A percentile compares a stretch with the other conserved stretches of the same genome.
Evolutionary conservation across 2,888 invertebrate species (phyloP).

Genomic region (Cheilosia variabilis): DNA sequence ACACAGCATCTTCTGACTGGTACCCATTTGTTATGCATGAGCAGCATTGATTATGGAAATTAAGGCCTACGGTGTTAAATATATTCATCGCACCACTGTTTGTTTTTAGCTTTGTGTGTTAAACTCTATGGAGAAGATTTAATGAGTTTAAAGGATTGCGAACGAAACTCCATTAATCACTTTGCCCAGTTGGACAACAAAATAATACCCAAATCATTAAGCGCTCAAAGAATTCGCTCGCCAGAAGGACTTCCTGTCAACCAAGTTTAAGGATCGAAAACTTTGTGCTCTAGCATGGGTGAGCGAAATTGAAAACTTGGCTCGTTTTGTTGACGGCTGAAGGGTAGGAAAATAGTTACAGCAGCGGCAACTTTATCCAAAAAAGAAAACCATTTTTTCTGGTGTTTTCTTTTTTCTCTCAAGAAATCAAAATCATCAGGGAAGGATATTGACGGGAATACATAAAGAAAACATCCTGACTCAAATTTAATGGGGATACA

Average conservation of each 20-base stretch:
- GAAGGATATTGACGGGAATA: slow-evolving; percentile 14
- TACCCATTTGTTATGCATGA: neutral
- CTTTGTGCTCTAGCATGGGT: slow-evolving; percentile 25
- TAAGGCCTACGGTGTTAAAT: neutral
- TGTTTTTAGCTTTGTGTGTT: slow-evolving; percentile 1
- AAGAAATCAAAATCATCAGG: slow-evolving; percentile 30
- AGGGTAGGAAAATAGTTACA: slow-evolving; percentile 33
- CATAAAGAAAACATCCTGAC: slow-evolving; percentile 5
- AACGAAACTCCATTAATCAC: slow-evolving; percentile 52
- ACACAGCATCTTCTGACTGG: neutral
- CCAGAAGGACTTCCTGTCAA: slow-evolving; percentile 23
- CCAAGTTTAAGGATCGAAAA: slow-evolving; percentile 28
- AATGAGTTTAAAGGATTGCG: slow-evolving; percentile 13
- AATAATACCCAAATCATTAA: slow-evolving; percentile 35
- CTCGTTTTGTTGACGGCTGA: slow-evolving; percentile 13
- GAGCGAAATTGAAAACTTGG: slow-evolving; percentile 50
- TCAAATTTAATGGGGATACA: slow-evolving; percentile 9
- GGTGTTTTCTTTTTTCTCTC: slow-evolving; percentile 4
- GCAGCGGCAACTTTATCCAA: slow-evolving; percentile 32
- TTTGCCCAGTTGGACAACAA: slow-evolving; percentile 16
- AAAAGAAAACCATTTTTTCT: neutral
- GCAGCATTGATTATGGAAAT: slow-evolving; percentile 2
- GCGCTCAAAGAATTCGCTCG: slow-evolving; percentile 4
- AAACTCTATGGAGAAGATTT: slow-evolving; percentile 8
- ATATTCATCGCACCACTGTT: neutral